Percentiles rank a stretch among this genome's conserved stretches.
Conservation (phyloP, 30 jellyfish, hydroid and myxozoan species). For the Catostylus mosaicus region DNA sequence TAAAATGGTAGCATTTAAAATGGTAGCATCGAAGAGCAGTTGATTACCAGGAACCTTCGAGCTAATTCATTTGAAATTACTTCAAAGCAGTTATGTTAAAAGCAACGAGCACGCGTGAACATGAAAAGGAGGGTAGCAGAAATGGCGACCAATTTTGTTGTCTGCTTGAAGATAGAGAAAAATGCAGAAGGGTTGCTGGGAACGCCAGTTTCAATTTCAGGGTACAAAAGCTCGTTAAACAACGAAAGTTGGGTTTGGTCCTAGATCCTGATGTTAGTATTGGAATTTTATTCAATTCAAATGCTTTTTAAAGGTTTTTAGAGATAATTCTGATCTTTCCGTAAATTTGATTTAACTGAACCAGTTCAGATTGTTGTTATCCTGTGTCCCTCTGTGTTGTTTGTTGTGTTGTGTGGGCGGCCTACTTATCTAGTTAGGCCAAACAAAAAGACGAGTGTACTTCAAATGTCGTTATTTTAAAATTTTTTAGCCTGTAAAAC, state of each 20-base stretch:
- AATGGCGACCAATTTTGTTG: conserved; percentile 87
- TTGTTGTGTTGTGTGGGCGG: no score
- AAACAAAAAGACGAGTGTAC: no score
- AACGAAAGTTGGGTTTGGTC: conserved; percentile 80
- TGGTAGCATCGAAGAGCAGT: conserved; percentile 22
- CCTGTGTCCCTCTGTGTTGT: no score
- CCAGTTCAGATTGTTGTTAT: no score
- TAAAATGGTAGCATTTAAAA: conserved; percentile 59
- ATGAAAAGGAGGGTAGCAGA: conserved; percentile 64
- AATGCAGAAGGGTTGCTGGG: conserved; percentile 90
- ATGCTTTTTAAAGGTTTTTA: no score
- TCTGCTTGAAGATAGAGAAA: conserved; percentile 84
- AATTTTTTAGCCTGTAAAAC: no score
- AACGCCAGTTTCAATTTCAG: conserved; percentile 97
- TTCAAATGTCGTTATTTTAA: no score
- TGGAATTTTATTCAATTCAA: no score
- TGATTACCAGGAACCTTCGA: neutral
- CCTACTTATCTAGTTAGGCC: no score
- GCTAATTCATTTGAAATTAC: no score
- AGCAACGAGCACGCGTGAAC: conserved; percentile 55
- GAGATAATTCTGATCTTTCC: no score
- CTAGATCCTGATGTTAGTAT: conserved; percentile 92
- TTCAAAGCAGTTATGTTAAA: conserved; percentile 21
- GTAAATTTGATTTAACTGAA: no score
- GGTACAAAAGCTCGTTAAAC: conserved; percentile 94